A percentile compares a stretch with the other conserved stretches of the same genome.
Conservation (phyloP, 2,888 invertebrate genomes). For the Argyresthia albistria region DNA sequence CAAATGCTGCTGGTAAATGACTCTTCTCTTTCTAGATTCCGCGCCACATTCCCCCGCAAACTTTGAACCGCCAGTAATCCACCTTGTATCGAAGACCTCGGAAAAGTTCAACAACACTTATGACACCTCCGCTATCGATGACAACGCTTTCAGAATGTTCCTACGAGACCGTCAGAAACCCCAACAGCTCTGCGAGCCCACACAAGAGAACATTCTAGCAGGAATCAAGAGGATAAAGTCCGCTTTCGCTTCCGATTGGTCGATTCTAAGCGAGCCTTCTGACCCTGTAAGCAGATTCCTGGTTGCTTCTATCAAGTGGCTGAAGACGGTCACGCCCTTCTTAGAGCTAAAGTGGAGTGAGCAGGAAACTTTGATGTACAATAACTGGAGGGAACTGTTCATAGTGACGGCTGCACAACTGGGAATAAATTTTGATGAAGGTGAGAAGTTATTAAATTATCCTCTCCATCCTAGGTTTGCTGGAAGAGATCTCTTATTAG, state of each 20-base stretch:
- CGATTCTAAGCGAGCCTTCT: constrained; percentile 62
- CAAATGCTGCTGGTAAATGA: too few species aligned
- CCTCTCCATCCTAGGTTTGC: background rate
- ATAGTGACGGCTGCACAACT: constrained; percentile 87
- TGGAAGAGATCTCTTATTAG: background rate
- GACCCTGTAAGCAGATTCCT: constrained; percentile 84
- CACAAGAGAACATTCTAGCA: too few species aligned
- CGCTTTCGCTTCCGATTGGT: background rate
- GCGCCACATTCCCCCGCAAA: constrained; percentile 22
- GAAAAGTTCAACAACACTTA: constrained; percentile 9
- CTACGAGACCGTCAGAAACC: background rate
- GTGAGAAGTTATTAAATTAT: constrained; percentile 36
- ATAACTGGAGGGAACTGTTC: constrained; percentile 89
- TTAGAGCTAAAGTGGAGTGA: constrained; percentile 76
- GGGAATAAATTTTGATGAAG: constrained; percentile 81
- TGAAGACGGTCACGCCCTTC: constrained; percentile 83
- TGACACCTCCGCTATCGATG: background rate
- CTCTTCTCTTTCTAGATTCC: background rate
- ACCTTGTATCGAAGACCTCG: constrained; percentile 29
- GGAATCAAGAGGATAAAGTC: too few species aligned
- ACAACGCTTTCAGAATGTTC: background rate
- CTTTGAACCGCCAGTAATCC: constrained; percentile 35
- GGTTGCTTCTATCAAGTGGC: constrained; percentile 86
- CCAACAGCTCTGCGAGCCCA: too few species aligned
- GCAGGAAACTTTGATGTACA: constrained; percentile 81